Percentiles rank a stretch among this genome's conserved stretches.
phyloP scores from a whole-genome alignment of 2,888 invertebrate genomes.

The Plebejus argus region DNA sequence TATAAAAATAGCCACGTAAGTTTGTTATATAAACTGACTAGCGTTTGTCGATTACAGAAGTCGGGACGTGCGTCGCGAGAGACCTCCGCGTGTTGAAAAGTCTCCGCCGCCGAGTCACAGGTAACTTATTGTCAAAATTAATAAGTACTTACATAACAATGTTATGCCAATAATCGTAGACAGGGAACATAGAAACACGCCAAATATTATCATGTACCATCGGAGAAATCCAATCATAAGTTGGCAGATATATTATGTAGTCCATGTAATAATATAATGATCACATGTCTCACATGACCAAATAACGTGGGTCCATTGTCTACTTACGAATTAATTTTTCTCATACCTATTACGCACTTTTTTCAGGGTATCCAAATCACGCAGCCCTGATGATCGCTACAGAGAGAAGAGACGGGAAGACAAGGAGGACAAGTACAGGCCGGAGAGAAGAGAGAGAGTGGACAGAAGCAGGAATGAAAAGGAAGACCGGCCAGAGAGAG shows the following conservation, averaged over 20 bases:
- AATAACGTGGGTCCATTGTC: too few relatives aligned
- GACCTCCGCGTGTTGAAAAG: constrained; percentile 55
- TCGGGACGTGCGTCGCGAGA: constrained; percentile 62
- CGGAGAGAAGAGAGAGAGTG: constrained; percentile 39
- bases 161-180: too few relatives aligned
- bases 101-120: constrained; percentile 45
- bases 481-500: constrained; percentile 21
- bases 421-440: constrained; percentile 45
- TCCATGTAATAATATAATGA: too few relatives aligned
- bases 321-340: too few relatives aligned
- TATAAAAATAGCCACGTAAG: neutral
- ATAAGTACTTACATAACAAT: too few relatives aligned
- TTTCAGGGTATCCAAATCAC: constrained; percentile 53
- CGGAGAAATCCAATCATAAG: too few relatives aligned
- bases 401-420: constrained; percentile 51
- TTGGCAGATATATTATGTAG: too few relatives aligned
- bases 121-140: constrained; percentile 35
- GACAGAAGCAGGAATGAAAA: constrained; percentile 39
- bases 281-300: too few relatives aligned
- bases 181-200: too few relatives aligned
- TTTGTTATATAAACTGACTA: constrained; percentile 31
- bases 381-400: constrained; percentile 58
- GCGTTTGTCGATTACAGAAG: constrained; percentile 56
- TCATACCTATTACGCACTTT: neutral
- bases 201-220: too few relatives aligned